Evolutionary conservation across 2,888 invertebrate genomes (phyloP).

Genomic region (Tetragnatha montana): DNA sequence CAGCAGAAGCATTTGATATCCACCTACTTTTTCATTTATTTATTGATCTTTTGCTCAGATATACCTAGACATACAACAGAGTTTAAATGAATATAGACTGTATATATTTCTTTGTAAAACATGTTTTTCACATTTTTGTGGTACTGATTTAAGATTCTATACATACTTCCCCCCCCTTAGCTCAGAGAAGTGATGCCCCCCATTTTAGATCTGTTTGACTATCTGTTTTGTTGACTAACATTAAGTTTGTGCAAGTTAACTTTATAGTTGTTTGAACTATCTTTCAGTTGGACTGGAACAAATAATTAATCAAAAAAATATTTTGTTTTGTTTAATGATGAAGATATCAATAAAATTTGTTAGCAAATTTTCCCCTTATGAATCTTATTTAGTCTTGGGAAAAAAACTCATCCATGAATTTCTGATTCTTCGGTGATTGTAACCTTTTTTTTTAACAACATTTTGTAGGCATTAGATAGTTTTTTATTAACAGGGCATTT

Average conservation of each 20-base stretch:
- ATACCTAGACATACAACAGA: neutral
- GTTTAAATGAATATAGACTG: conserved; percentile 6
- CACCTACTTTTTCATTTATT: conserved; percentile 28
- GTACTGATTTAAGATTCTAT: neutral
- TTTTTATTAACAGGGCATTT: too few species aligned
- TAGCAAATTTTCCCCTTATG: conserved; percentile 5
- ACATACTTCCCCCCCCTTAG: neutral
- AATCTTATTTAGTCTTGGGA: neutral
- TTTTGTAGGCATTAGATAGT: too few species aligned
- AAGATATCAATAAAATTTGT: conserved; percentile 32
- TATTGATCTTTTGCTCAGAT: conserved; percentile 14
- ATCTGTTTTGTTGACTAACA: neutral
- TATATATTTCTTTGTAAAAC: conserved; percentile 36
- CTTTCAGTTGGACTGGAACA: conserved; percentile 14
- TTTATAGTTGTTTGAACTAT: neutral
- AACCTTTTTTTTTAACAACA: too few species aligned
- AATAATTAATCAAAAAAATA: conserved; percentile 8
- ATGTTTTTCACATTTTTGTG: neutral
- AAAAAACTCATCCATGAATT: too few species aligned
- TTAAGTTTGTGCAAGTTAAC: conserved; percentile 11
- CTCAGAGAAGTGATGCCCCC: neutral
- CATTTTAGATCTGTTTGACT: conserved; percentile 10
- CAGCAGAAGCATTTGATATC: conserved; percentile 22
- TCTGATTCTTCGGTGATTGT: too few species aligned
- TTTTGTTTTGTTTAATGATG: conserved; percentile 27